A percentile compares a stretch with the other conserved stretches of the same genome.
Conservation (phyloP, 1,140 invertebrate genomes). For the Plectrocnemia conspersa region DNA sequence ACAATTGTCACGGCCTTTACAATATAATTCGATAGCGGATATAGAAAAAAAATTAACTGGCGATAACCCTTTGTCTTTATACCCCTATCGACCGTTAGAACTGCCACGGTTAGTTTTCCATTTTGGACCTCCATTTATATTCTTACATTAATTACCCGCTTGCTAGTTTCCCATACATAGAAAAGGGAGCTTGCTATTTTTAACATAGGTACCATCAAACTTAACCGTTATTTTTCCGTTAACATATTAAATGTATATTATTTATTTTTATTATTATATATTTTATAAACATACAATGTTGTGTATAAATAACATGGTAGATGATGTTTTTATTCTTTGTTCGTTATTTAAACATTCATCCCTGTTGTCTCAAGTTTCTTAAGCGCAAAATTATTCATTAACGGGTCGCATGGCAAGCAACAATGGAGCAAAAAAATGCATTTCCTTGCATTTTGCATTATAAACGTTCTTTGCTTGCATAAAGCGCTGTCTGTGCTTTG, state of each 20-base stretch:
- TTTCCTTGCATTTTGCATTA: constrained; percentile 35
- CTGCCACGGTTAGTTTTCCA: not conserved
- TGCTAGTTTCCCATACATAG: no score
- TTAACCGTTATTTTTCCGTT: no score
- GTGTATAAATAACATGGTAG: no score
- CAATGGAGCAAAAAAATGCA: constrained; percentile 33
- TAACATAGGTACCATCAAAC: no score
- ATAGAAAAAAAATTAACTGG: constrained; percentile 29
- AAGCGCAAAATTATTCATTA: constrained; percentile 19
- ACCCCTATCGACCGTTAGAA: constrained; percentile 2
- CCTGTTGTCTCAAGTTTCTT: no score
- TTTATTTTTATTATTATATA: no score
- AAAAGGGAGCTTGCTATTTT: no score
- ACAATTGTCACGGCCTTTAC: constrained; percentile 31
- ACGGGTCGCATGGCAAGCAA: not conserved
- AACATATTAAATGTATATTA: no score
- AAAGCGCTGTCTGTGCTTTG: constrained; percentile 11
- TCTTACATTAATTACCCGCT: no score
- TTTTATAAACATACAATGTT: no score
- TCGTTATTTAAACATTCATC: no score
- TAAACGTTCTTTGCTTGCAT: constrained; percentile 12
- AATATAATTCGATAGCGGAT: constrained; percentile 28
- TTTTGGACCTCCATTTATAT: constrained; percentile 7
- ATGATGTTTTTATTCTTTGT: no score
- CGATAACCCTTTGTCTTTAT: constrained; percentile 30